These are phyloP conservation scores for Melieria crassipennis DNA, from an alignment of 2,888 invertebrate genomes.

Conservation along the genomic window DNA sequence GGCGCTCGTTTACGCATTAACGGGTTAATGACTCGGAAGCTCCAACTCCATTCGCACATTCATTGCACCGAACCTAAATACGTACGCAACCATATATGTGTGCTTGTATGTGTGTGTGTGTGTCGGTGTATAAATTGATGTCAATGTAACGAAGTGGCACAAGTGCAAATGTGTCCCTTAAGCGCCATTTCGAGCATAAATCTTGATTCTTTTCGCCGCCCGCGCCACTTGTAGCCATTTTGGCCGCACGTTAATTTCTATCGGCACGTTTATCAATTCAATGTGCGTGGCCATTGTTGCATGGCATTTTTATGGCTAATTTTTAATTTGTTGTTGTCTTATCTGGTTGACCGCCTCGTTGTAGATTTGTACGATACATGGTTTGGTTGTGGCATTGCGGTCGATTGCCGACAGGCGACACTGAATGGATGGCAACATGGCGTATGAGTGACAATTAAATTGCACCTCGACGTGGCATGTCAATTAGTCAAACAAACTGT, in stretches of 20 bases:
- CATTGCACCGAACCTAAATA: background rate
- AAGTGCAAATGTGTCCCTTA: constrained; percentile 17
- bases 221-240: background rate
- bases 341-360: constrained; percentile 33
- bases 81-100: background rate
- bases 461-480: too few relatives aligned
- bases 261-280: constrained; percentile 33
- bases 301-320: constrained; percentile 51
- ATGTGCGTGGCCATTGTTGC: constrained; percentile 24
- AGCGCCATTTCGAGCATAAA: constrained; percentile 28
- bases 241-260: constrained; percentile 34
- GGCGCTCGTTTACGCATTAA: constrained; percentile 47
- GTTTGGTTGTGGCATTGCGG: too few relatives aligned
- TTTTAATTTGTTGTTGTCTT: constrained; percentile 53
- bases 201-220: constrained; percentile 22
- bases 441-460: constrained; percentile 4
- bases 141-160: background rate
- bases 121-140: background rate
- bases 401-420: too few relatives aligned
- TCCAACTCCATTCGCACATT: constrained; percentile 42
- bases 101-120: background rate
- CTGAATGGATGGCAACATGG: background rate
- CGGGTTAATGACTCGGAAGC: constrained; percentile 60
- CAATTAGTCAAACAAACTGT: too few relatives aligned
- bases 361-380: background rate